Evolutionary conservation across 2,888 invertebrate genomes (phyloP), one percentile per base, ranked within the genome.

Genomic region (Mylabris sibirica): DNA sequence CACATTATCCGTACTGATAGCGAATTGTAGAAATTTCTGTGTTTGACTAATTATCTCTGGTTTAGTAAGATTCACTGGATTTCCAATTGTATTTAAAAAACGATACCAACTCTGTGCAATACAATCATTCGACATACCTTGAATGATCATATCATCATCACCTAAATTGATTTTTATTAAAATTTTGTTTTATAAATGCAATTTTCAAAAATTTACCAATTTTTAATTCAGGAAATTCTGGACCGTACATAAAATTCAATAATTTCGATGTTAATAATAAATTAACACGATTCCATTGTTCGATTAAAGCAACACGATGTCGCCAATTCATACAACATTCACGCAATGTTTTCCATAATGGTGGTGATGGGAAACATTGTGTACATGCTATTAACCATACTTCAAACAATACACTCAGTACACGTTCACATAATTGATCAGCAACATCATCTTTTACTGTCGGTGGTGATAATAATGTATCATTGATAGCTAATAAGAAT

Each of bases 31-130:
- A 84, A 93, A 93, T 78, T 90, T 91, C 69, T 90, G 92, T 0
- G 92, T 92, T 80, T 92, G 91, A 75, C 90, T 89, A 64, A 89
- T 88, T 20, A 83, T 78, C 77, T 94, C 92, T 0, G 96, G 96
- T 49, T 94, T 91, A 78, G 95, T 95, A 70, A 99, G 87, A 78
- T 96, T 96, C 0, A 96, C 96, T 0, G 98, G 98, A 86, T 97
- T 97, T 35, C 98, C 97, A 72, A 98, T 92, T 49, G 96, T 95
- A 81, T 98, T 96, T 70, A 98, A 87, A 80, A 98, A 93, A 70
- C 98, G 90, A 85, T 96, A 98, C 98, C 98, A 98, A 78, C 94
- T 93, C 87, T 99, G 98, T 68, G 95, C 93, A 49, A 98, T 91
- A 70, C 96, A 95, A 82, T 97, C 95, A 70, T 94, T 91, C 59